Percentiles rank a stretch among this genome's conserved stretches.
These are phyloP conservation scores for Cynoglossus semilaevis DNA, from an alignment of 2,113 vertebrate genomes.

Conservation along the genomic window DNA sequence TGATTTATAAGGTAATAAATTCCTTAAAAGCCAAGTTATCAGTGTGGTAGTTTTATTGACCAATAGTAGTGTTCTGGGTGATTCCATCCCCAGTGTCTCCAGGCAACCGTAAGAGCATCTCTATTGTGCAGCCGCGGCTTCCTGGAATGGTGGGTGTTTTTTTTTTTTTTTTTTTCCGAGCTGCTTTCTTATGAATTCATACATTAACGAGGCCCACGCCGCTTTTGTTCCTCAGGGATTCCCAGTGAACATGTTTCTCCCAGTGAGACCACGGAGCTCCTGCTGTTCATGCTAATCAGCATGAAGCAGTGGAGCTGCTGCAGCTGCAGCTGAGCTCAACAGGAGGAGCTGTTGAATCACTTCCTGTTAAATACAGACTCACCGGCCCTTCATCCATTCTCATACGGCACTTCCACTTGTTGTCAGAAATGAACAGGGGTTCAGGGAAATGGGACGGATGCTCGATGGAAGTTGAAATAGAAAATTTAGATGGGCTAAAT, in stretches of 20 bases:
- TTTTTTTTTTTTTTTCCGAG: too few relatives aligned
- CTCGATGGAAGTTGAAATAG: too few relatives aligned
- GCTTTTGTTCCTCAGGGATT: conserved; percentile 33
- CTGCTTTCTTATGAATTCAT: conserved; percentile 33
- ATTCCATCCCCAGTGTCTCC: conserved; percentile 18
- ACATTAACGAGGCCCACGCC: conserved; percentile 43
- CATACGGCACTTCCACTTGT: too few relatives aligned
- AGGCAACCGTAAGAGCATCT: not conserved
- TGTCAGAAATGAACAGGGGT: too few relatives aligned
- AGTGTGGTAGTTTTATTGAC: too few relatives aligned
- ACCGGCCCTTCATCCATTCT: not conserved
- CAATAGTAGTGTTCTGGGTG: not conserved
- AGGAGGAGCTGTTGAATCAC: conserved; percentile 71
- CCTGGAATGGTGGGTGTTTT: conserved; percentile 28
- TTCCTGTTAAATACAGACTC: conserved; percentile 3
- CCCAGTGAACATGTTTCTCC: conserved; percentile 22
- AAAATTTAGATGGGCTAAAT: too few relatives aligned
- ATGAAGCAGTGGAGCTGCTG: conserved; percentile 1
- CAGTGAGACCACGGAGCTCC: conserved; percentile 21
- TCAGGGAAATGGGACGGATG: too few relatives aligned
- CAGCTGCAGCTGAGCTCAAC: conserved; percentile 44
- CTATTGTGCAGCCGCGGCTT: conserved; percentile 20
- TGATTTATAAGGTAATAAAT: too few relatives aligned
- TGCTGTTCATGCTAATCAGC: conserved; percentile 38
- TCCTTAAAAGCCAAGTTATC: too few relatives aligned